Evolutionary conservation across 2,113 vertebrate genomes (phyloP), one percentile per base, ranked within the genome.

Genomic region (Ctenodactylus gundi): DNA sequence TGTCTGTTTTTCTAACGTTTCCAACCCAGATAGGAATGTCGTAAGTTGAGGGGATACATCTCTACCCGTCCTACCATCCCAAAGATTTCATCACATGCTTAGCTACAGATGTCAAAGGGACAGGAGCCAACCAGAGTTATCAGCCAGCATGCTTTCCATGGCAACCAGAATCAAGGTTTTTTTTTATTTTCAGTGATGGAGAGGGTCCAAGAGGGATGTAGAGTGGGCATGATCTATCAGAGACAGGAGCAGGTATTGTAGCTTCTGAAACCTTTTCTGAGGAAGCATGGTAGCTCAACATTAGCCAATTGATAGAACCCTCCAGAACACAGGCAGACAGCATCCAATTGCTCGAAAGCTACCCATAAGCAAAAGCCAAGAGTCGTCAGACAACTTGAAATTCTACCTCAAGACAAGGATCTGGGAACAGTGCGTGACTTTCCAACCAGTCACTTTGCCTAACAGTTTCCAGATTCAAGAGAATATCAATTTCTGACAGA

Each of bases 171-270:
- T 49, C 7, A 51, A 44, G 6, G 2, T n/a, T n/a, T 4, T 21
- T 12, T n/a, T 31, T 44, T 10, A n/a, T n/a, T n/a, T n/a, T n/a
- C n/a, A n/a, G n/a, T n/a, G n/a, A 55, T 2, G 10, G 6, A 25
- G 18, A 15, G 10, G 11, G 4, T 7, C 3, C 25, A 55, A 8
- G 2, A 3, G 29, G 23, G 23, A 34, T 12, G 0, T 39, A 12
- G 36, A 65, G 9, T 10, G 1, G 6, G 27, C 1, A 0, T 3
- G 49, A 0, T 34, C 25, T 34, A 0, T 20, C 1, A 13, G 31
- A 39, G 13, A 0, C 11, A 1, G 6, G 14, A 36, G 36, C 1
- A 31, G 58, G 29, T n/a, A 41, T 58, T 23, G 17, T 4, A 4
- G 12, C 23, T 58, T 29, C 20, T 23, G 39, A 51, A 75, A 25